Base-by-base conservation (phyloP, 2,797 vertebrate species). In the Danio albolineatus region DNA sequence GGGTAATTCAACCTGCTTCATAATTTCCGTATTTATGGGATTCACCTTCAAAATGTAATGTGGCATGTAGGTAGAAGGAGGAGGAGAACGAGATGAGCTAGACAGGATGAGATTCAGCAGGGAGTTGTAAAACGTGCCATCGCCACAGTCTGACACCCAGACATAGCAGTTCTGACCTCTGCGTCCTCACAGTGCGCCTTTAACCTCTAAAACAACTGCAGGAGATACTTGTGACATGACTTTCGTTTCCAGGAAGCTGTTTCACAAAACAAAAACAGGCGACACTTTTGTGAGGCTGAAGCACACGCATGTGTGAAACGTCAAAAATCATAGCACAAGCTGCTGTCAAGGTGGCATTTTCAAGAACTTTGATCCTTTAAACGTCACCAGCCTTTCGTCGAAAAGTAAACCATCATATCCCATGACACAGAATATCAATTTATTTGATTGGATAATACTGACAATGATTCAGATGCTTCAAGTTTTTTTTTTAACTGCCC, bases 41-140 rank as follows among this genome's bases (percentile, higher is more conserved):
- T 90, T 95, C 92, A 94, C 94, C 93, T 94, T 94, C 91, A 93
- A 89, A 92, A 92, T 91, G 89, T 93, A 93, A 94, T 94, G 91
- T 92, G 89, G 89, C 92, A 90, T 91, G 89, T 85, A 90, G 89
- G 87, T 89, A 87, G 76, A 54, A 81, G 73, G 59, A 48, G 69
- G 64, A 72, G 82, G 82, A 82, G 82, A 53, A 39, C n/a, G 62
- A 72, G 64, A 56, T 36, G 38, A 72, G 71, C 39, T 41, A 48
- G 78, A 76, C 53, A 62, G 61, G 69, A 72, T 38, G 71, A 76
- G 59, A 76, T 78, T 76, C 78, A 66, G 62, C 21, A 66, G 87
- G 88, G 87, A 89, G 86, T 92, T 86, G 80, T 93, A 91, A 92
- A 92, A 89, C 87, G 89, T 88, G 89, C 87, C 87, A 89, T 88